Percentiles rank a stretch among this genome's conserved stretches.
These are phyloP conservation scores for Pygmarrhopalites habei DNA, from an alignment of 1,140 invertebrate species.

Conservation along the genomic window DNA sequence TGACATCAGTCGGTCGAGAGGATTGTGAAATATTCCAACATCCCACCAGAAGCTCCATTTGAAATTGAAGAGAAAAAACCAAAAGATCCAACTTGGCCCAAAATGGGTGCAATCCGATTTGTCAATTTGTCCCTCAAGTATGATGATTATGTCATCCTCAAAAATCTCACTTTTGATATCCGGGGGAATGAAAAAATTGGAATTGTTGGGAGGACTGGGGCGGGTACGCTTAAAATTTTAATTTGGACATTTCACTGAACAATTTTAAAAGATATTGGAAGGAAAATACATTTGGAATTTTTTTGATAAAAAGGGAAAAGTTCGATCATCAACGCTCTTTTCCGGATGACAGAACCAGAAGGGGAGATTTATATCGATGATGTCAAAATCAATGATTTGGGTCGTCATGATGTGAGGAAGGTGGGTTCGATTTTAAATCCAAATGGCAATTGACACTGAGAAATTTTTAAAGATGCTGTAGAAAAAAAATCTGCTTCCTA, in stretches of 20 bases:
- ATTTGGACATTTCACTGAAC: constrained; percentile 65
- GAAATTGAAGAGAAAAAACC: constrained; percentile 48
- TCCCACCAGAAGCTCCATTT: constrained; percentile 43
- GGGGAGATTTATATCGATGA: constrained; percentile 56
- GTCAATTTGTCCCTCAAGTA: constrained; percentile 56
- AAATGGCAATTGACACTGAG: too few species aligned
- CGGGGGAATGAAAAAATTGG: constrained; percentile 55
- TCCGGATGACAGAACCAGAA: constrained; percentile 56
- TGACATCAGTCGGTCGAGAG: constrained; percentile 75
- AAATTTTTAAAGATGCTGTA: too few species aligned
- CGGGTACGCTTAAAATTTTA: constrained; percentile 78
- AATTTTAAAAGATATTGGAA: too few species aligned
- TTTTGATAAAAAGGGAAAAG: constrained; percentile 49
- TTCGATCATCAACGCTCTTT: constrained; percentile 44
- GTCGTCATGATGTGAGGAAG: constrained; percentile 56
- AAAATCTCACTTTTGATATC: constrained; percentile 51
- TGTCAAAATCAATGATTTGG: constrained; percentile 45
- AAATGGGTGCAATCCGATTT: constrained; percentile 59
- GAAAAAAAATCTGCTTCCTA: too few species aligned
- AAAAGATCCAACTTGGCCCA: constrained; percentile 60
- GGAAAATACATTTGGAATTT: too few species aligned
- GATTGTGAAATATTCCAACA: constrained; percentile 62
- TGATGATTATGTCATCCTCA: constrained; percentile 47
- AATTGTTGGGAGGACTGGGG: constrained; percentile 60
- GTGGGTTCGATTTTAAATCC: too few species aligned